phyloP scores from a whole-genome alignment of 2,888 invertebrate genomes.

The Portevinia maculata region DNA sequence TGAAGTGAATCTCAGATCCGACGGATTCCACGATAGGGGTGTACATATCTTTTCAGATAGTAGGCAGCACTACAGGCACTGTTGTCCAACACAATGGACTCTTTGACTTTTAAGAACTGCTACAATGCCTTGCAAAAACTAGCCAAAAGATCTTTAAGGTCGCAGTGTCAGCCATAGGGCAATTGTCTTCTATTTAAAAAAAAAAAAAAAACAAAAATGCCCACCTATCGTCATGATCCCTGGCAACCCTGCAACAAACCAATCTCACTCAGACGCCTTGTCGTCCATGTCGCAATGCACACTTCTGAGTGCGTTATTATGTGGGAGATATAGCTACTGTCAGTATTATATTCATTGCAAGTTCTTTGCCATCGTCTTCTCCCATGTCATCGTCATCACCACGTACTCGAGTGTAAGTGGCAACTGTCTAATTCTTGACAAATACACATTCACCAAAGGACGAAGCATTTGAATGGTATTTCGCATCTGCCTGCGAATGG shows the following conservation, averaged over 20 bases:
- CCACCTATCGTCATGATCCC: neutral
- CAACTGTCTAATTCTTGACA: constrained; percentile 66
- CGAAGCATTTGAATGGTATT: constrained; percentile 51
- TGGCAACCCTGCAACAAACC: constrained; percentile 38
- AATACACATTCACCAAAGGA: constrained; percentile 29
- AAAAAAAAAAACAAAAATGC: neutral
- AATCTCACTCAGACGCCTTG: constrained; percentile 7
- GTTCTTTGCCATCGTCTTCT: constrained; percentile 6
- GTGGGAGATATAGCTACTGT: constrained; percentile 34
- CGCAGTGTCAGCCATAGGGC: no score
- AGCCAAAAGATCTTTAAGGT: no score
- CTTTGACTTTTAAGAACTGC: no score
- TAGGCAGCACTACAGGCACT: no score
- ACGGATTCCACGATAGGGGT: no score
- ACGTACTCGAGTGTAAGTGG: constrained; percentile 63
- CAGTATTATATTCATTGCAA: constrained; percentile 14
- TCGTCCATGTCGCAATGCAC: constrained; percentile 40
- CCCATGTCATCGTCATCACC: constrained; percentile 38
- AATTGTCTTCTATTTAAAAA: neutral
- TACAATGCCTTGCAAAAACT: no score
- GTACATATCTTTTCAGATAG: no score
- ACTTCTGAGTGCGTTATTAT: constrained; percentile 55
- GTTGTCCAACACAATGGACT: no score
- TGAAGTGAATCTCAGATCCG: no score
- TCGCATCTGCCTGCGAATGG: constrained; percentile 17